phyloP scores from a whole-genome alignment of 2,888 invertebrate genomes.

The Oxytorus armatus region DNA sequence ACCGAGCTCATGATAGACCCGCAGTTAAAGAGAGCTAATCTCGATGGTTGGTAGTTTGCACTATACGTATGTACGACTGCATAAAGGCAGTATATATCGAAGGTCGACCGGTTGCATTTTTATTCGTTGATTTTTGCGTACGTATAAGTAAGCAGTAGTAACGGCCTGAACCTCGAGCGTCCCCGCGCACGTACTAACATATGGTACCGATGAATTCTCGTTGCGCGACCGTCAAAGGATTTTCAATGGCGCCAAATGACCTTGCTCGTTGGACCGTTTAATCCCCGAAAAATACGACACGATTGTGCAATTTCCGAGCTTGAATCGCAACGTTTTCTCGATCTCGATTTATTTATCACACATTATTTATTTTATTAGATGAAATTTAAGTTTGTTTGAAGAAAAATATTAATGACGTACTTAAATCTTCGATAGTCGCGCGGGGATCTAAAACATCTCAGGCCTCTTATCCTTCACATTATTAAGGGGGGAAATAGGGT shows the following conservation, averaged over 20 bases:
- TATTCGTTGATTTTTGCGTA: constrained; percentile 78
- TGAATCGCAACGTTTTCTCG: not conserved
- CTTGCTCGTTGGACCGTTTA: constrained; percentile 61
- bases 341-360: not conserved
- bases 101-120: constrained; percentile 80
- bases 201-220: constrained; percentile 73
- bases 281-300: constrained; percentile 61
- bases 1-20: constrained; percentile 10
- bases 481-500: no score
- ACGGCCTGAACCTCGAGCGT: constrained; percentile 41
- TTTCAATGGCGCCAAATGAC: constrained; percentile 68
- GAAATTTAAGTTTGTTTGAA: no score
- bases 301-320: not conserved
- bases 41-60: constrained; percentile 25
- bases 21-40: constrained; percentile 55
- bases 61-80: constrained; percentile 43
- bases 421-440: no score
- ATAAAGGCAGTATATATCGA: constrained; percentile 76
- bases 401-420: no score
- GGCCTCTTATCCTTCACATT: no score
- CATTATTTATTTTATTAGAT: no score
- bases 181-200: constrained; percentile 70
- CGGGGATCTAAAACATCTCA: no score
- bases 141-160: constrained; percentile 69
- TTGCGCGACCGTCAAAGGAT: constrained; percentile 67